Evolutionary conservation across 2,888 invertebrate genomes (phyloP).

Genomic region (Protophormia terraenovae): DNA sequence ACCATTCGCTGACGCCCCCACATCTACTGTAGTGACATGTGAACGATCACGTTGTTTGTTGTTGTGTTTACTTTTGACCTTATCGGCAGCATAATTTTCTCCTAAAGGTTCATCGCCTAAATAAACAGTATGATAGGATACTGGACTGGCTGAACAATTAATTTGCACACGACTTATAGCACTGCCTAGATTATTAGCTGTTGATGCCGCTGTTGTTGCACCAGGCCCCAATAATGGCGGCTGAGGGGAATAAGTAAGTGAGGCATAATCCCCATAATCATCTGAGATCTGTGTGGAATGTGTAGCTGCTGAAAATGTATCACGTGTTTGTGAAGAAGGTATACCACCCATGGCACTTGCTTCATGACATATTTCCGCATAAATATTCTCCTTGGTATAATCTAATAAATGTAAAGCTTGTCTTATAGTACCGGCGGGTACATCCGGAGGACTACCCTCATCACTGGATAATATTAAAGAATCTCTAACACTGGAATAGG

Average conservation of each 20-base stretch:
- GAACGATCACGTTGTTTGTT: conserved; percentile 62
- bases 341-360: conserved; percentile 70
- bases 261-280: conserved; percentile 77
- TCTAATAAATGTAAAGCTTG: conserved; percentile 74
- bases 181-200: conserved; percentile 71
- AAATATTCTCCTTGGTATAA: conserved; percentile 85
- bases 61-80: conserved; percentile 30
- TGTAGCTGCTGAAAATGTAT: conserved; percentile 72
- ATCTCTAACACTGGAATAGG: conserved; percentile 87
- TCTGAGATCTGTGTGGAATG: conserved; percentile 73
- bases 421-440: conserved; percentile 68
- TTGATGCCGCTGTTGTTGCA: background rate
- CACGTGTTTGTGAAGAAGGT: conserved; percentile 72
- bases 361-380: conserved; percentile 85
- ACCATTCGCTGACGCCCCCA: conserved; percentile 69
- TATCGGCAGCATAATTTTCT: conserved; percentile 70
- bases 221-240: too few relatives aligned
- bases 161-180: conserved; percentile 80
- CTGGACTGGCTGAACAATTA: conserved; percentile 77
- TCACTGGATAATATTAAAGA: conserved; percentile 82
- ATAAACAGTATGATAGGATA: conserved; percentile 78
- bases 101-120: conserved; percentile 77
- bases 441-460: conserved; percentile 66
- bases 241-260: conserved; percentile 72
- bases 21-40: conserved; percentile 75